Base-by-base conservation (phyloP, 2,888 invertebrate genomes). In the Rhaphigaster nebulosa region DNA sequence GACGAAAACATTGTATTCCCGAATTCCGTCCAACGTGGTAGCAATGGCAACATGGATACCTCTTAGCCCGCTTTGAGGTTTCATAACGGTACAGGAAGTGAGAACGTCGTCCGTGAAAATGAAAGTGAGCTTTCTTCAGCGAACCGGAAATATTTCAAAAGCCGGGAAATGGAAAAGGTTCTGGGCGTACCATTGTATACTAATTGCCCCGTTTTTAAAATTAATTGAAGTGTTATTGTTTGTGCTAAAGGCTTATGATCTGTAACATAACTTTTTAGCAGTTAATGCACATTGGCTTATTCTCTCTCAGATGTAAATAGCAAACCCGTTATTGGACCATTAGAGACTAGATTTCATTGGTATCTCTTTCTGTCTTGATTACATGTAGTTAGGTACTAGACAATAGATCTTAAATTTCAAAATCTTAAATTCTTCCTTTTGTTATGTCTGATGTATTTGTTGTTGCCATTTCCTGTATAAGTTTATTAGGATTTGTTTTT, bases 91-190 rank as follows among this genome's bases (percentile, higher is more conserved):
- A 15, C 26, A 84, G 84, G 84, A 84, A 84, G 84, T 84, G 84
- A 84, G 84, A 84, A 84, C 45, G n/a, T 50, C 84, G 45, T 41
- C 41, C 80, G 45, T 84, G 84, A 45, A 84, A 84, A 45, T 26
- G 84, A 84, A 84, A 84, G 84, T 84, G n/a, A 84, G 45, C 84
- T 84, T 84, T 84, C 84, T 50, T 45, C 26, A 84, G 84, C 84
- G 12, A 5, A 84, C 45, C 84, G 45, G 45, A 50, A 76, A 76
- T 38, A 23, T 76, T 76, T 76, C 70, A 76, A 34, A 76, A 76
- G 70, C 20, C 38, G 70, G 70, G 20, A 76, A 50, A 84, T 50
- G 45, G 84, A 41, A 41, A 84, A 84, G n/a, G 29, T 65, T 50
- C n/a, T 84, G 26, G 4, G 18, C 84, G 26, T 13, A 5, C 5